Percentiles rank a stretch among this genome's conserved stretches.
phyloP scores from a whole-genome alignment of 2,113 vertebrate species.

The Gopherus evgoodei region DNA sequence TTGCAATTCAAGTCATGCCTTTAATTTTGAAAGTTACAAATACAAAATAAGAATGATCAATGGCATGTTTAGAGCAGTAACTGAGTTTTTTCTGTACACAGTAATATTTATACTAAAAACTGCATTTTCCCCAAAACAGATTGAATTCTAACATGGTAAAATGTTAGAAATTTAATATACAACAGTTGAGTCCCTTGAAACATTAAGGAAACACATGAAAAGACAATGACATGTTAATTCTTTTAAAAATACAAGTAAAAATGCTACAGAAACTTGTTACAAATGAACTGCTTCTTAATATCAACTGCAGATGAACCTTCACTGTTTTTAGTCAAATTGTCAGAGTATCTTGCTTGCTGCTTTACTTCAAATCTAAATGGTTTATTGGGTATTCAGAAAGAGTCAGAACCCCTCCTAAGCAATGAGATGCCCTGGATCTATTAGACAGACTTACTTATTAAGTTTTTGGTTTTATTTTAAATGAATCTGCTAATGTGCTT shows the following conservation, averaged over 20 bases:
- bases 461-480: conserved; percentile 80
- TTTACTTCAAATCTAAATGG: conserved; percentile 72
- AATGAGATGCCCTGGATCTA: conserved; percentile 70
- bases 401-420: conserved; percentile 73
- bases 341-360: conserved; percentile 72
- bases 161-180: conserved; percentile 77
- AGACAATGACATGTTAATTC: conserved; percentile 74
- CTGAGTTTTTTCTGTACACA: conserved; percentile 75
- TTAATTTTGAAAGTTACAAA: conserved; percentile 83
- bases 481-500: conserved; percentile 76
- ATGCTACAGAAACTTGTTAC: conserved; percentile 77
- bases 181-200: conserved; percentile 80
- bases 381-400: conserved; percentile 69
- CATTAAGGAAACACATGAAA: conserved; percentile 78
- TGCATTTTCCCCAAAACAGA: conserved; percentile 75
- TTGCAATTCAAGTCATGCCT: conserved; percentile 84
- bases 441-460: conserved; percentile 73
- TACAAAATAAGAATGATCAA: conserved; percentile 80
- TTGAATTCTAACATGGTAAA: conserved; percentile 74
- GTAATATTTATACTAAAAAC: conserved; percentile 77
- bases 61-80: conserved; percentile 80
- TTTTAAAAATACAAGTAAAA: conserved; percentile 79
- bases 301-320: conserved; percentile 72
- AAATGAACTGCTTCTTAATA: conserved; percentile 68
- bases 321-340: conserved; percentile 74